phyloP scores from a whole-genome alignment of 2,113 vertebrate genomes.

The Aviceda subcristata region DNA sequence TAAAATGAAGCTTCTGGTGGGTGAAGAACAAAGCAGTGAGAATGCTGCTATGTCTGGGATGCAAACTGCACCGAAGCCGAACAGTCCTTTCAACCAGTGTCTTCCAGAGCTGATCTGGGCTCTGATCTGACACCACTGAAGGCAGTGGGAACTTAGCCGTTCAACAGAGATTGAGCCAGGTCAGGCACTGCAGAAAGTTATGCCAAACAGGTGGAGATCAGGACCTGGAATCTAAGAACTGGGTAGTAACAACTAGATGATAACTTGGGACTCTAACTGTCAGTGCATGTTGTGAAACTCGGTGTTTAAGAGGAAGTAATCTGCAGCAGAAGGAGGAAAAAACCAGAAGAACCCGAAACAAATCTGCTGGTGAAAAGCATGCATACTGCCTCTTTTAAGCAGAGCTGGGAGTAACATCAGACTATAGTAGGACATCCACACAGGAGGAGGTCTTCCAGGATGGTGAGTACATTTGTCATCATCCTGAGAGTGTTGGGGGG shows the following conservation, averaged over 20 bases:
- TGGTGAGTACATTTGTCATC: not conserved
- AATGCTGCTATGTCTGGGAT: not conserved
- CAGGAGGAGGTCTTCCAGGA: not conserved
- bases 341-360: not conserved
- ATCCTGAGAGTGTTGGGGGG: not conserved
- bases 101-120: not conserved
- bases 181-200: not conserved
- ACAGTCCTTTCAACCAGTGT: not conserved
- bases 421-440: not conserved
- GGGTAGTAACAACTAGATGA: not conserved
- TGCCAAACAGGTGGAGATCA: not conserved
- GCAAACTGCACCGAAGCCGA: not conserved
- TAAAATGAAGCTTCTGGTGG: not conserved
- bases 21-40: not conserved
- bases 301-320: conserved; percentile 22
- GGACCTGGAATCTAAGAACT: not conserved
- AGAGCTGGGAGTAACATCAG: not conserved
- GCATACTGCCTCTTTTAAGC: not conserved
- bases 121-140: not conserved
- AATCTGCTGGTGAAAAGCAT: not conserved
- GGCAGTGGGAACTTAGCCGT: not conserved
- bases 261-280: not conserved
- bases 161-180: not conserved
- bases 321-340: not conserved
- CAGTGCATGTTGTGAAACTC: not conserved